A percentile compares a stretch with the other conserved stretches of the same genome.
Evolutionary conservation across 1,140 invertebrate genomes (phyloP).

Genomic region (Chironomus striatipennis): DNA sequence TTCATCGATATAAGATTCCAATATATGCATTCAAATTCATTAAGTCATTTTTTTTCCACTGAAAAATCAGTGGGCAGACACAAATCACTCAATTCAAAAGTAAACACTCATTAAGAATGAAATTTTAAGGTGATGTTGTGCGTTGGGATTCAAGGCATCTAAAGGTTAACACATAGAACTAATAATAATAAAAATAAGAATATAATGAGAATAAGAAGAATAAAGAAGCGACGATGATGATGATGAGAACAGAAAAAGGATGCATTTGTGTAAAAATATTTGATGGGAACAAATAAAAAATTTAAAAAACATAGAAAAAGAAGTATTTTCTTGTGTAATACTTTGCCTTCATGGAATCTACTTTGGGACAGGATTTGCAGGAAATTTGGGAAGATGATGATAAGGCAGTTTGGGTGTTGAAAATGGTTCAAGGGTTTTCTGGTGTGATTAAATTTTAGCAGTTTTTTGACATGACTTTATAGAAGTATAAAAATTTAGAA

Average conservation of each 20-base stretch:
- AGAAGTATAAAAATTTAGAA: no score
- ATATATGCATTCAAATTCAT: slow-evolving; percentile 15
- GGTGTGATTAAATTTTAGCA: no score
- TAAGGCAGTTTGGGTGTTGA: no score
- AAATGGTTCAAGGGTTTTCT: no score
- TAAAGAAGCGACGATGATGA: no score
- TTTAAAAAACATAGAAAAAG: background rate
- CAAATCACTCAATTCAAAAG: slow-evolving; percentile 21
- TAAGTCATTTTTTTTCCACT: slow-evolving; percentile 16
- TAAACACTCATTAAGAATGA: slow-evolving; percentile 16
- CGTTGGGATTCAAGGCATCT: background rate
- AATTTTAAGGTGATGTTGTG: background rate
- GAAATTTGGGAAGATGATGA: no score
- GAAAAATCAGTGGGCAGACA: slow-evolving; percentile 16
- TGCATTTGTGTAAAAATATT: slow-evolving; percentile 11
- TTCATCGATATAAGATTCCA: background rate
- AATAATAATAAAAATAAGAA: background rate
- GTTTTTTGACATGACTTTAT: no score
- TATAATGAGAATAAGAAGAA: no score
- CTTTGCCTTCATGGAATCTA: slow-evolving; percentile 4
- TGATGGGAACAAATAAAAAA: slow-evolving; percentile 17
- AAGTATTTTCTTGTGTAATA: background rate
- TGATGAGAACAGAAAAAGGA: slow-evolving; percentile 5
- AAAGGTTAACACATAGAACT: background rate
- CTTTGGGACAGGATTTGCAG: no score